Conservation (phyloP, 2,888 invertebrate species). For the Agrotis exclamationis region DNA sequence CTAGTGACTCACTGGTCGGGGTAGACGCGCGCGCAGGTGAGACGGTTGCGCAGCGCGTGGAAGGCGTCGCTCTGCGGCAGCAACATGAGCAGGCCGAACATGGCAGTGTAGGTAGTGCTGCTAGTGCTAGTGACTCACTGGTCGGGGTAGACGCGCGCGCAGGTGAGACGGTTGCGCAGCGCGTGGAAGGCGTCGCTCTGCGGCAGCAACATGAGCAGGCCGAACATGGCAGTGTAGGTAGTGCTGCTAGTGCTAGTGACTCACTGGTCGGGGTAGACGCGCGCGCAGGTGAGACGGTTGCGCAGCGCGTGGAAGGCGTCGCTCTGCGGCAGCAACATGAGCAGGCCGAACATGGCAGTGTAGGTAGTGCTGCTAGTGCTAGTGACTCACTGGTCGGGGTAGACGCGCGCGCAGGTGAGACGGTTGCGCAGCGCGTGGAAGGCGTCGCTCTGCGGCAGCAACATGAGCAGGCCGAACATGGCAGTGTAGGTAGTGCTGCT, state of each 20-base stretch:
- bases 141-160: slow-evolving; percentile 69
- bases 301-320: slow-evolving; percentile 98
- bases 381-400: slow-evolving; percentile 17
- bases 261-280: slow-evolving; percentile 24
- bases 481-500: too few relatives aligned
- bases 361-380: background rate
- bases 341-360: slow-evolving; percentile 98
- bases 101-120: too few relatives aligned
- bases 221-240: slow-evolving; percentile 99
- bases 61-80: slow-evolving; percentile 99
- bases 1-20: slow-evolving; percentile 15
- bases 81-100: slow-evolving; percentile 99
- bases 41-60: slow-evolving; percentile 94
- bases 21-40: slow-evolving; percentile 86
- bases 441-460: slow-evolving; percentile 99
- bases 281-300: slow-evolving; percentile 92
- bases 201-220: slow-evolving; percentile 98
- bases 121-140: slow-evolving; percentile 1
- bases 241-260: background rate
- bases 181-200: slow-evolving; percentile 99
- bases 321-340: slow-evolving; percentile 99
- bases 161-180: slow-evolving; percentile 94
- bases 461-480: slow-evolving; percentile 98
- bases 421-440: slow-evolving; percentile 96
- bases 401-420: slow-evolving; percentile 88